A percentile compares a stretch with the other conserved stretches of the same genome.
Evolutionary conservation across 2,888 invertebrate genomes (phyloP).

Genomic region (Idaea aversata): DNA sequence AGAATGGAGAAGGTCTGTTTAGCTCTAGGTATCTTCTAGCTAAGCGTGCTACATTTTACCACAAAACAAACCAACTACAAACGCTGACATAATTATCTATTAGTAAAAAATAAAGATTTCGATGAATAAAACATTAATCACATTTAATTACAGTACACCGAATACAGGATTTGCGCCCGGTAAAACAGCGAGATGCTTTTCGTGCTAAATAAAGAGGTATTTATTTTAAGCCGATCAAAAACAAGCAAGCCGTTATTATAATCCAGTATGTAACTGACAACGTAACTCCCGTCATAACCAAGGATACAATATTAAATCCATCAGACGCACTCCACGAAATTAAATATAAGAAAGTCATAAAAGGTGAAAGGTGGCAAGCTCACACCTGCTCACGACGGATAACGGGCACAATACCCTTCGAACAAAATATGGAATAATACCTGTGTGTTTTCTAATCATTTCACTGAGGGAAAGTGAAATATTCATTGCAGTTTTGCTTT

Average conservation of each 20-base stretch:
- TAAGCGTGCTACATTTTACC: no score
- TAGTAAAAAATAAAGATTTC: no score
- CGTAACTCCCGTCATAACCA: constrained; percentile 25
- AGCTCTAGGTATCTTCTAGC: no score
- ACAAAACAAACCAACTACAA: no score
- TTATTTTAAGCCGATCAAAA: constrained; percentile 6
- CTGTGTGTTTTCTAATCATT: not conserved
- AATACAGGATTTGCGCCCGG: no score
- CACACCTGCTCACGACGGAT: constrained; percentile 33
- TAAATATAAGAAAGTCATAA: constrained; percentile 43
- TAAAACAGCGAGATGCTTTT: no score
- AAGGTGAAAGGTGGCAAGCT: constrained; percentile 38
- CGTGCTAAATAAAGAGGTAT: not conserved
- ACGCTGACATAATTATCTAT: no score
- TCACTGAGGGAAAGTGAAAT: not conserved
- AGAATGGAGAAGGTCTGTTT: no score
- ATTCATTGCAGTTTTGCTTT: no score
- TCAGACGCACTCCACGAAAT: constrained; percentile 42
- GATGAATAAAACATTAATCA: no score
- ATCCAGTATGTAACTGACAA: constrained; percentile 13
- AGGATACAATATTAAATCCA: constrained; percentile 38
- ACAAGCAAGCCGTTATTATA: constrained; percentile 16
- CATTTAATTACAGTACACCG: no score
- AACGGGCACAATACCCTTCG: not conserved
- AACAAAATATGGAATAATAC: not conserved